These are phyloP conservation scores for Eublepharis macularius DNA, from an alignment of 2,113 vertebrate genomes.

Conservation along the genomic window DNA sequence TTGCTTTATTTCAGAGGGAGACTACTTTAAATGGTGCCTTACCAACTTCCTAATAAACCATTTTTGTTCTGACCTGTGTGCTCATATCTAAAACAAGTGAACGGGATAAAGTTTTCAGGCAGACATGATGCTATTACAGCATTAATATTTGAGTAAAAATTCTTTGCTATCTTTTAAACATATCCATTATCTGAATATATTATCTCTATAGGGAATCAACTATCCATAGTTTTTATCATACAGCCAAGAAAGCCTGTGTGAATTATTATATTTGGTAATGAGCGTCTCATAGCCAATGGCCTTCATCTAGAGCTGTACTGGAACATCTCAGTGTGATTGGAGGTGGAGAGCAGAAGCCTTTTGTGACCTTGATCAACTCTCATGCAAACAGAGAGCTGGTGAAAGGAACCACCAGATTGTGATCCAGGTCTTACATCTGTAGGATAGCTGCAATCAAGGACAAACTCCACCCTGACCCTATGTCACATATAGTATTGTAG, in stretches of 20 bases:
- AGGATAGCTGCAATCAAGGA: not conserved
- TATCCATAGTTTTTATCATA: constrained; percentile 27
- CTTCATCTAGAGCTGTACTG: not conserved
- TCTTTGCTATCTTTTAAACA: constrained; percentile 21
- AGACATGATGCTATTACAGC: not conserved
- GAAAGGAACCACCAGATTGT: not conserved
- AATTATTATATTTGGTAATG: constrained; percentile 23
- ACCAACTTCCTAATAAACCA: not conserved
- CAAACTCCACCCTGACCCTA: not conserved
- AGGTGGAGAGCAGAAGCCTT: not conserved
- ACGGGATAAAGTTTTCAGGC: constrained; percentile 17
- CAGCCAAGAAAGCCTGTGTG: constrained; percentile 8
- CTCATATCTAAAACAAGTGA: constrained; percentile 26
- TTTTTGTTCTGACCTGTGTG: constrained; percentile 8
- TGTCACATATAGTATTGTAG: too few species aligned
- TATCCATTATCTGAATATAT: constrained; percentile 1
- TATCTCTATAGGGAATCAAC: constrained; percentile 25
- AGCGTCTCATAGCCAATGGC: not conserved
- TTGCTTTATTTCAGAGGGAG: constrained; percentile 22
- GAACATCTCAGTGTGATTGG: not conserved
- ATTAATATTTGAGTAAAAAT: constrained; percentile 23
- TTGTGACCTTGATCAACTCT: not conserved
- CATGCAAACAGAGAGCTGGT: not conserved
- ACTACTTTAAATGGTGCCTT: constrained; percentile 1
- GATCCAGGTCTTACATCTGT: not conserved